Evolutionary conservation across 2,113 vertebrate genomes (phyloP).

Genomic region (Camelus bactrianus): DNA sequence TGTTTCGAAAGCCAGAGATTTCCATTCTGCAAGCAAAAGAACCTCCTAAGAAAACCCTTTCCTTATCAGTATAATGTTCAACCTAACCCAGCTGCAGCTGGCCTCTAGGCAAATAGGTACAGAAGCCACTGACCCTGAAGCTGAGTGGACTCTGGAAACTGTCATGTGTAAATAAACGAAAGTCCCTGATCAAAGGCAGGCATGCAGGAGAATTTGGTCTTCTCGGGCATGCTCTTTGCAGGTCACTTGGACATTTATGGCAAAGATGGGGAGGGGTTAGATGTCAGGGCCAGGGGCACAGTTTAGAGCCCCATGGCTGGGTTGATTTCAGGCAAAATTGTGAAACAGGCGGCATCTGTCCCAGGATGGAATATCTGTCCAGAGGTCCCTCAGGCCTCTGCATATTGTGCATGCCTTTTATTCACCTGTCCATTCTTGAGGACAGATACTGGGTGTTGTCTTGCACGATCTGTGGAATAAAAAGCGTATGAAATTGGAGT

Average conservation of each 20-base stretch:
- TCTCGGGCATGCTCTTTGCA: not conserved
- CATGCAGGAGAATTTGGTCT: not conserved
- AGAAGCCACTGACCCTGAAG: slow-evolving; percentile 50
- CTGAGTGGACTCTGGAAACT: slow-evolving; percentile 21
- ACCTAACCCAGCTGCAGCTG: not conserved
- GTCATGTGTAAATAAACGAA: slow-evolving; percentile 52
- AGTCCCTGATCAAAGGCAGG: slow-evolving; percentile 34
- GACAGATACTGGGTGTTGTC: not conserved
- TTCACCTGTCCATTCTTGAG: not conserved
- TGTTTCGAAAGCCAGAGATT: not conserved
- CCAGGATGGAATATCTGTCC: not conserved
- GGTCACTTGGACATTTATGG: not conserved
- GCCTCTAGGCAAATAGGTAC: not conserved
- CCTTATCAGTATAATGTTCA: slow-evolving; percentile 45
- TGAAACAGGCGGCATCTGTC: not conserved
- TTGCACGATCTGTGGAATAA: not conserved
- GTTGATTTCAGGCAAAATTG: not conserved
- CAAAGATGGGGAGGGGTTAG: slow-evolving; percentile 14
- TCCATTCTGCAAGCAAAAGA: not conserved
- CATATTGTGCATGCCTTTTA: not conserved
- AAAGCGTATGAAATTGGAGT: not conserved
- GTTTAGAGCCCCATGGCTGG: not conserved
- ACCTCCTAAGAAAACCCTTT: slow-evolving; percentile 17
- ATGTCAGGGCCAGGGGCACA: not conserved
- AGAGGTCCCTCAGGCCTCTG: not conserved